Evolutionary conservation across 64 coral and sea anemone genomes (phyloP), one percentile per base, ranked within the genome.

Genomic region (Pachyseris speciosa): DNA sequence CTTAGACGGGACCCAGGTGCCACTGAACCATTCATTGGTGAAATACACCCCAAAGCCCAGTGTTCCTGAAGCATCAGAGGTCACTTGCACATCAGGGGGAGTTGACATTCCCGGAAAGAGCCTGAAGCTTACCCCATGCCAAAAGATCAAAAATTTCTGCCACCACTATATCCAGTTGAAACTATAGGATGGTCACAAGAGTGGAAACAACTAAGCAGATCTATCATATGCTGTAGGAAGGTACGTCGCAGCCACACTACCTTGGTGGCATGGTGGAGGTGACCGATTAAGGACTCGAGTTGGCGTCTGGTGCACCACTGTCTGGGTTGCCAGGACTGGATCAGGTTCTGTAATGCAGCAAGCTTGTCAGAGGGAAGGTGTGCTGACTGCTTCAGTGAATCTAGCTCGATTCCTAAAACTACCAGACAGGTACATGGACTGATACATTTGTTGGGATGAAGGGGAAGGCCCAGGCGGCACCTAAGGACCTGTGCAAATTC

Each of bases 341-440:
- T 67, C 1, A 90, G 24, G 17, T n/a, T 9, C 24, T 78, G 51
- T 27, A 90, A 13, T 2, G 63, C 51, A 4, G 50, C 0, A 12
- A 90, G 74, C 50, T 90, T 90, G 26, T 90, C 63, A 32, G 17
- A 28, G 3, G 74, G 88, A 11, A 90, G 74, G 5, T 55, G 19
- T 1, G 87, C 74, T 5, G 55, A 50, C 72, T 71, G 50, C 9
- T 42, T 11, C 15, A 67, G 4, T 28, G 87, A 90, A 69, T 89
- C 69, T 9, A 89, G 34, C 10, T 89, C 87, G 12, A 89, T 89
- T 7, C 39, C 33, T 19, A 89, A 57, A 22, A 90, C 37, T 0
- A 49, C 50, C 3, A 90, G 41, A 45, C 4, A 45, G 9, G 88
- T 90, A 20, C 74, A 52, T 3, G 87, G 43, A 11, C 43, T 11